These are phyloP conservation scores for Zhengitettix transpicula DNA, from an alignment of 2,888 invertebrate species.

Conservation along the genomic window DNA sequence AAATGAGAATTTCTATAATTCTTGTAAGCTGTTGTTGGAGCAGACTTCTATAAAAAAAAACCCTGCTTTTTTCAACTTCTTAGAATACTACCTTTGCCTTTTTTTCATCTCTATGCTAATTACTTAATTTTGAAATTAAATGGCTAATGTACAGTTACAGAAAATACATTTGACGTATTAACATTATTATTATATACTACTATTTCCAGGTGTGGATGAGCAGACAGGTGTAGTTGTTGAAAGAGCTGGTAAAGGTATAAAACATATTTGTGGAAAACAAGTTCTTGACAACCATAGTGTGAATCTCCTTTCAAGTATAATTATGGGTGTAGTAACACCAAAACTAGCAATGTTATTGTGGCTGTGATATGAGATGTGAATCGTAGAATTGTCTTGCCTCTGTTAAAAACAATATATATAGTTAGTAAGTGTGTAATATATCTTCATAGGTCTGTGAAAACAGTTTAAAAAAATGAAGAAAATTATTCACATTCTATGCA, in stretches of 20 bases:
- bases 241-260: slow-evolving; percentile 46
- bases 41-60: too few relatives aligned
- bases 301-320: slow-evolving; percentile 63
- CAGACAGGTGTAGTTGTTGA: slow-evolving; percentile 51
- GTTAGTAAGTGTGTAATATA: too few relatives aligned
- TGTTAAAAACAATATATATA: too few relatives aligned
- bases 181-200: not conserved
- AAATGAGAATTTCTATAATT: too few relatives aligned
- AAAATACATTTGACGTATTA: not conserved
- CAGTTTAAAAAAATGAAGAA: too few relatives aligned
- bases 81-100: too few relatives aligned
- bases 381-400: too few relatives aligned
- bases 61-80: too few relatives aligned
- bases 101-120: too few relatives aligned
- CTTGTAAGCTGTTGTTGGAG: too few relatives aligned
- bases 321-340: slow-evolving; percentile 55
- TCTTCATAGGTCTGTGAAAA: too few relatives aligned
- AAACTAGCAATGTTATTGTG: slow-evolving; percentile 39
- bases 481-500: too few relatives aligned
- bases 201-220: slow-evolving; percentile 44
- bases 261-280: slow-evolving; percentile 57
- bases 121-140: not conserved
- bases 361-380: slow-evolving; percentile 21
- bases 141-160: not conserved
- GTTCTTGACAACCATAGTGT: slow-evolving; percentile 77